Base-by-base conservation (phyloP, 2,797 vertebrate genomes). In the Gymnothorax javanicus region DNA sequence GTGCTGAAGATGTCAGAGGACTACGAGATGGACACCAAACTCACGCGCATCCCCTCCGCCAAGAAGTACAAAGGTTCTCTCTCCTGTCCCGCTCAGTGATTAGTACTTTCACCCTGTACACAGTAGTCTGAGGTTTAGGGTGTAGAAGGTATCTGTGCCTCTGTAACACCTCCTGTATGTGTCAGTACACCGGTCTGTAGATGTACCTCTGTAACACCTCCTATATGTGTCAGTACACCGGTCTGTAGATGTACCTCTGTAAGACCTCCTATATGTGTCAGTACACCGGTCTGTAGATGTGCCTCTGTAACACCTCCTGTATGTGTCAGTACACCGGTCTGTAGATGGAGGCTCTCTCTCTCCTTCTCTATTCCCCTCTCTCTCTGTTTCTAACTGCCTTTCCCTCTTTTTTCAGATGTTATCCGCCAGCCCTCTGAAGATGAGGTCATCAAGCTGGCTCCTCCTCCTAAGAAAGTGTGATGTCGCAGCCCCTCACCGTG, bases 391-490 rank as follows among this genome's bases (percentile, higher is more conserved):
- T 27, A 7, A 43, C 15, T 11, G 0, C 85, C 23, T 59, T 82
- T 27, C 2, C 88, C 15, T 89, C 89, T 54, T 77, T 73, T 88
- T 84, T 17, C 86, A 98, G 97, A 99, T 93, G 98, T 99, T 93
- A 98, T 99, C 93, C 97, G 98, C 90, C 98, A 99, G 92, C 98
- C 98, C 20, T 99, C 98, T 27, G 98, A 99, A 94, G 98, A 99
- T 88, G 98, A 98, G 94, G 98, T 99, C 94, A 98, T 98, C 95
- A 98, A 98, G 94, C 88, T 98, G 95, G 97, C 98, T 3, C 97
- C 98, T 27, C 97, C 98, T 1, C 98, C 98, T 87, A 98, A 98
- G 93, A 98, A 98, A 91, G 97, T 96, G 91, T 98, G 96, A 98
- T 92, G 90, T 90, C 79, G 9, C 13, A 23, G 83, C 83, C 20